Percentiles rank a stretch among this genome's conserved stretches.
These are phyloP conservation scores for Physocephala rufipes DNA, from an alignment of 2,888 invertebrate species.

Conservation along the genomic window DNA sequence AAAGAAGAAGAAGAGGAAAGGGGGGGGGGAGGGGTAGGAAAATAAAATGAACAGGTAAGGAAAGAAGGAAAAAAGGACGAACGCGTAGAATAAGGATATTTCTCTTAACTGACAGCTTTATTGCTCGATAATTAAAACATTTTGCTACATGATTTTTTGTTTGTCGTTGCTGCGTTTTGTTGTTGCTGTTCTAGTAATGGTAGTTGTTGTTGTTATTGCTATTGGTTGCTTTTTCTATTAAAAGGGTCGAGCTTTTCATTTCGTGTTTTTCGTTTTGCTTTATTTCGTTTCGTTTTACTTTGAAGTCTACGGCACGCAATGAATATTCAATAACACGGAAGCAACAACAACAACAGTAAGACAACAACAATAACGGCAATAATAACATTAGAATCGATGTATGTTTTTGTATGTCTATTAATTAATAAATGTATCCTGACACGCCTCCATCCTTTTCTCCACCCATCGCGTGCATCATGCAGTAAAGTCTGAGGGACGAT, in stretches of 20 bases:
- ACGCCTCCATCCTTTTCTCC: conserved; percentile 7
- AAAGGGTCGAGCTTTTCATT: not conserved
- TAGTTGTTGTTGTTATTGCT: too few species aligned
- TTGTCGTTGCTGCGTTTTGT: not conserved
- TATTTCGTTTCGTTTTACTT: not conserved
- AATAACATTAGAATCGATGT: not conserved
- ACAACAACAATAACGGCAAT: not conserved
- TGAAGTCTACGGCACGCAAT: conserved; percentile 9
- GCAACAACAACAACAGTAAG: not conserved
- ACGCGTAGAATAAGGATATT: too few species aligned
- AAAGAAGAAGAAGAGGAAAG: too few species aligned
- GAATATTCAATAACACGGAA: conserved; percentile 20
- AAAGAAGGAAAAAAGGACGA: too few species aligned
- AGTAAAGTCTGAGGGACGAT: not conserved
- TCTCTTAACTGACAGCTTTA: conserved; percentile 5
- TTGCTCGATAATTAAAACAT: conserved; percentile 18
- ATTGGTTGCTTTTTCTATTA: too few species aligned
- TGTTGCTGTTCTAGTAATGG: not conserved
- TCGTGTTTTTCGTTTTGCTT: not conserved
- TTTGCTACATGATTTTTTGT: conserved; percentile 4
- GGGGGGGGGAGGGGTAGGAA: too few species aligned
- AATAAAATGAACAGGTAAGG: too few species aligned
- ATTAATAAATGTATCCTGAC: conserved; percentile 18
- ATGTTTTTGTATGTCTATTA: conserved; percentile 1
- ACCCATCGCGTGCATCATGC: not conserved